Percentiles rank a stretch among this genome's conserved stretches.
Evolutionary conservation across 2,113 vertebrate genomes (phyloP).

Genomic region (Apodemus sylvaticus): DNA sequence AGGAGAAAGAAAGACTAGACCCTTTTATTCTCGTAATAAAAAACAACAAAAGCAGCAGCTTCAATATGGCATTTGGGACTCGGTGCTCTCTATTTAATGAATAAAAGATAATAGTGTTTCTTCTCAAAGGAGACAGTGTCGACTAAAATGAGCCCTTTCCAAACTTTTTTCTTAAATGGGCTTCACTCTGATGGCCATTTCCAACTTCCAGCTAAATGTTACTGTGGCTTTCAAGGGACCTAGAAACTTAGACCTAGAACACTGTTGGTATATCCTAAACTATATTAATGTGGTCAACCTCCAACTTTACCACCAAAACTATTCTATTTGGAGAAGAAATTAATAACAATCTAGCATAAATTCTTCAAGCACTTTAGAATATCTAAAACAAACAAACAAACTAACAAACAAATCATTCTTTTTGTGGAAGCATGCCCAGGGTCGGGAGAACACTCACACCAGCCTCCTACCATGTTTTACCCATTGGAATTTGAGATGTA

Average conservation of each 20-base stretch:
- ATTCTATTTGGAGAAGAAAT: neutral
- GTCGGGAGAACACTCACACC: neutral
- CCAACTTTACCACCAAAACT: neutral
- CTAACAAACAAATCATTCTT: neutral
- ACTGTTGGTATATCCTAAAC: slow-evolving; percentile 28
- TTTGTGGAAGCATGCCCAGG: accelerated
- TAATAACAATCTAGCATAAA: neutral
- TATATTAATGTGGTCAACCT: neutral
- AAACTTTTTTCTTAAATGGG: slow-evolving; percentile 16
- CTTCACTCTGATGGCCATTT: slow-evolving; percentile 27
- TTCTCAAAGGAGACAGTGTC: slow-evolving; percentile 74
- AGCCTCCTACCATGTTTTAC: neutral
- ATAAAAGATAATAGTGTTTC: slow-evolving; percentile 73
- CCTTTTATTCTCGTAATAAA: slow-evolving; percentile 77
- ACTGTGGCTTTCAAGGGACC: neutral
- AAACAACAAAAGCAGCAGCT: slow-evolving; percentile 70
- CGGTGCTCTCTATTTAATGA: slow-evolving; percentile 66
- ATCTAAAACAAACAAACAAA: neutral
- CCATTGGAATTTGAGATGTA: neutral
- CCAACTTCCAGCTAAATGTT: slow-evolving; percentile 20
- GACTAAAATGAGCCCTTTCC: slow-evolving; percentile 56
- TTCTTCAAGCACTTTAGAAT: neutral
- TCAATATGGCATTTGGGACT: slow-evolving; percentile 62
- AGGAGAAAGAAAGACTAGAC: slow-evolving; percentile 71
- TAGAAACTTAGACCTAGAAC: neutral